phyloP scores from a whole-genome alignment of 2,888 invertebrate genomes.

The Antheraea assamensis region DNA sequence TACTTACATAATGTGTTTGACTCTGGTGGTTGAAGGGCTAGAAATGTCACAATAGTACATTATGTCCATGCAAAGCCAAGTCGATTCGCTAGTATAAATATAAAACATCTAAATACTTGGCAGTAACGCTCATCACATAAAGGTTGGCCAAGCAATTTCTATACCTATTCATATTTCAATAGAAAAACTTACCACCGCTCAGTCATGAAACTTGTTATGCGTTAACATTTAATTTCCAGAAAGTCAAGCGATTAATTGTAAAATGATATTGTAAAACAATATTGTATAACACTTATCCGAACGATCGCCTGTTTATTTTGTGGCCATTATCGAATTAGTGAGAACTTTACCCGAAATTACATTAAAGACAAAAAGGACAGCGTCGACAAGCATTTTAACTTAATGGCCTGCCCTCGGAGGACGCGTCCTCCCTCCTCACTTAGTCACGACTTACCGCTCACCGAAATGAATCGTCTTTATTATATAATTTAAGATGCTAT shows the following conservation, averaged over 20 bases:
- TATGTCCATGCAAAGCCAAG: too few species aligned
- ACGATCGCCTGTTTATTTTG: conserved; percentile 52
- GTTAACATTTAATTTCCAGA: not conserved
- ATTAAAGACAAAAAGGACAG: conserved; percentile 57
- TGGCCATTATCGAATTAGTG: conserved; percentile 58
- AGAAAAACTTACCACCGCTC: not conserved
- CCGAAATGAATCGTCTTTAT: conserved; percentile 44
- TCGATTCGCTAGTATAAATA: too few species aligned
- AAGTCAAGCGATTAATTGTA: not conserved
- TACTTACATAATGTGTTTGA: too few species aligned
- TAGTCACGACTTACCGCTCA: conserved; percentile 41
- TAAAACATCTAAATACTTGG: too few species aligned
- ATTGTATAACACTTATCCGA: conserved; percentile 11
- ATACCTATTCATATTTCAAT: not conserved
- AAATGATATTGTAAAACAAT: not conserved
- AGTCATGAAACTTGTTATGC: not conserved
- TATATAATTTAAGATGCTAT: not conserved
- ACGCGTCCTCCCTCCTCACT: conserved; percentile 54
- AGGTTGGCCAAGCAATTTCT: too few species aligned
- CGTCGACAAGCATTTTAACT: conserved; percentile 55
- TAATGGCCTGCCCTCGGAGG: conserved; percentile 52
- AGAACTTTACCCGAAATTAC: conserved; percentile 60
- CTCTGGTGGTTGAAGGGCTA: too few species aligned
- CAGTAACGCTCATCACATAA: too few species aligned
- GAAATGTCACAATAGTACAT: too few species aligned